These are phyloP conservation scores for Prunella himalayana DNA, from an alignment of 2,113 vertebrate genomes.

Conservation along the genomic window DNA sequence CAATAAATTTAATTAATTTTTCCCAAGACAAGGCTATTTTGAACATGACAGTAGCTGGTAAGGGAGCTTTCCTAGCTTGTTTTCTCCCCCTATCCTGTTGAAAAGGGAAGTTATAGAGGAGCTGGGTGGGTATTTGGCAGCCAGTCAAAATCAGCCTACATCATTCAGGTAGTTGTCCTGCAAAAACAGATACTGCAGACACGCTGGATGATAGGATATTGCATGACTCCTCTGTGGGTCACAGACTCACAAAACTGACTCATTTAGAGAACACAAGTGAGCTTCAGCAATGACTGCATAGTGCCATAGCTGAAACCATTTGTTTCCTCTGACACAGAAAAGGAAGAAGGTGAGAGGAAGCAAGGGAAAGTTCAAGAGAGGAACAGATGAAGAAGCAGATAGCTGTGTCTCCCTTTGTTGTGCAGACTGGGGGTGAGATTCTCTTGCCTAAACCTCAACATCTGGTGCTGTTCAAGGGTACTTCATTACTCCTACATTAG, in stretches of 20 bases:
- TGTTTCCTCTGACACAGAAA: neutral
- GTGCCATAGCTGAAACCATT: neutral
- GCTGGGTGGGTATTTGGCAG: neutral
- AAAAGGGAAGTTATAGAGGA: neutral
- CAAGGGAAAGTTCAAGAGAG: neutral
- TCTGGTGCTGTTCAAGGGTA: neutral
- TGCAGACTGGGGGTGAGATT: fast-evolving
- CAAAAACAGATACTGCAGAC: neutral
- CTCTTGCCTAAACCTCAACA: neutral
- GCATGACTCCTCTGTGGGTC: neutral
- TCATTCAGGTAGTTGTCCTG: neutral
- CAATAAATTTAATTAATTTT: neutral
- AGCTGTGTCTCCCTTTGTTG: neutral
- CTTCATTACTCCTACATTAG: neutral
- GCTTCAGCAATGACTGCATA: neutral
- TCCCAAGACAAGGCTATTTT: neutral
- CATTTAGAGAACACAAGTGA: neutral
- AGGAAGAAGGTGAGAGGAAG: neutral
- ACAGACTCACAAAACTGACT: neutral
- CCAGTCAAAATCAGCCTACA: neutral
- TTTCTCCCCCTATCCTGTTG: neutral
- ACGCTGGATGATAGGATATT: neutral
- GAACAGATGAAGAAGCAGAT: neutral
- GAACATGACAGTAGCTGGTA: neutral
- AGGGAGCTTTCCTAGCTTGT: neutral